phyloP scores from a whole-genome alignment of 2,113 vertebrate genomes.

The Semicossyphus pulcher region DNA sequence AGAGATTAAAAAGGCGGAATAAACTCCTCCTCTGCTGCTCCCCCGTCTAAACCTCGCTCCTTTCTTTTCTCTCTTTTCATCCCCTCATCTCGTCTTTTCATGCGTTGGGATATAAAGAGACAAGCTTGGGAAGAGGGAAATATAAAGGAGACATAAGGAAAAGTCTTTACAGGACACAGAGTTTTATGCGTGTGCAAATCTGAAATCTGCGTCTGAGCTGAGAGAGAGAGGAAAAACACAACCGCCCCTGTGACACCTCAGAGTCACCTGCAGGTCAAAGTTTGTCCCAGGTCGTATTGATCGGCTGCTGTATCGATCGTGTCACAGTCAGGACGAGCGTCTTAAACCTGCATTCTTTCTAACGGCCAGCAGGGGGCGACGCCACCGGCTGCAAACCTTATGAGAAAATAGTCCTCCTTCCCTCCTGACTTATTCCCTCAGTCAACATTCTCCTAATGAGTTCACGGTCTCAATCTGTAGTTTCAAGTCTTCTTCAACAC shows the following conservation, averaged over 20 bases:
- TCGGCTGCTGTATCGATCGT: not conserved
- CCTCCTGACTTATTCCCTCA: not conserved
- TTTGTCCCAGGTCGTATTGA: not conserved
- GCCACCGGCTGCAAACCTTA: too few species aligned
- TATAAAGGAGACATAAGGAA: not conserved
- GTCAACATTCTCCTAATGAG: not conserved
- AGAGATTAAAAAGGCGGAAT: slow-evolving; percentile 26
- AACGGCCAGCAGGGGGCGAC: not conserved
- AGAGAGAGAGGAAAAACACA: not conserved
- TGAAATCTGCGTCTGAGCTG: not conserved
- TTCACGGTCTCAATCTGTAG: not conserved
- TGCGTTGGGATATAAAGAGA: not conserved
- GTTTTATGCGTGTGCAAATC: not conserved
- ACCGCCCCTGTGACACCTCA: not conserved
- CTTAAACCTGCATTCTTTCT: not conserved
- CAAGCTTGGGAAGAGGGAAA: not conserved
- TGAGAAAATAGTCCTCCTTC: too few species aligned
- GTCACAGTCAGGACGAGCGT: not conserved
- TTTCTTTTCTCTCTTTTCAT: not conserved
- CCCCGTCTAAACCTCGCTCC: not conserved
- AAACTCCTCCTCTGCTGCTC: not conserved
- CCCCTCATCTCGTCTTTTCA: not conserved
- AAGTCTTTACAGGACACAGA: not conserved
- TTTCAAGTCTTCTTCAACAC: not conserved
- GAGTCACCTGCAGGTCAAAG: not conserved